These are phyloP conservation scores for Epinephelus coioides DNA, from an alignment of 2,797 vertebrate species.

Conservation along the genomic window DNA sequence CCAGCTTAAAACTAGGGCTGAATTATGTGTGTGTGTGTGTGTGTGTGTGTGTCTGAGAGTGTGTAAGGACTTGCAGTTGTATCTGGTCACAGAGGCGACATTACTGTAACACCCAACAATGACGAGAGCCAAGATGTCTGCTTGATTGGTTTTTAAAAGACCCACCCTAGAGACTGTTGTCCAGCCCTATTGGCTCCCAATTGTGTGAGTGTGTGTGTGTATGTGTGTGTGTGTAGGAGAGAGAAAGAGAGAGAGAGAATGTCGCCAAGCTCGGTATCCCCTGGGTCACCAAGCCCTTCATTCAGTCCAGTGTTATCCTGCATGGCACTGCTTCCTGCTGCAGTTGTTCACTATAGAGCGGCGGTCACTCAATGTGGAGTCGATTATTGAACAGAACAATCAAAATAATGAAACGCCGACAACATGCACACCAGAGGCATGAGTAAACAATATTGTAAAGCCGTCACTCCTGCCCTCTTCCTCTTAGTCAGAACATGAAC, in stretches of 20 bases:
- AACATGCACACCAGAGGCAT: slow-evolving; percentile 26
- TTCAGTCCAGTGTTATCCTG: slow-evolving; percentile 75
- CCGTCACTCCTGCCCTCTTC: slow-evolving; percentile 16
- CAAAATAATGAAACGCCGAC: slow-evolving; percentile 59
- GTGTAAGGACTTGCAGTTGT: slow-evolving; percentile 24
- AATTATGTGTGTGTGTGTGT: background rate
- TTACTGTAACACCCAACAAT: slow-evolving; percentile 76
- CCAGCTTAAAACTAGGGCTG: background rate
- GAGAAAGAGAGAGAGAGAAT: slow-evolving; percentile 32
- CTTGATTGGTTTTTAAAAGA: slow-evolving; percentile 79
- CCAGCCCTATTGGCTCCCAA: slow-evolving; percentile 62
- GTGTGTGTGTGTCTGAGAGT: slow-evolving; percentile 18
- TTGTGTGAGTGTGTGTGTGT: slow-evolving; percentile 51
- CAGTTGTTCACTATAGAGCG: slow-evolving; percentile 56
- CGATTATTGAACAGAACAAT: slow-evolving; percentile 72
- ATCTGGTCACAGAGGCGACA: slow-evolving; percentile 52
- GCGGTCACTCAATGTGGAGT: slow-evolving; percentile 46
- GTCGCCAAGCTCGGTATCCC: slow-evolving; percentile 56
- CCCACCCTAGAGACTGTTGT: slow-evolving; percentile 73
- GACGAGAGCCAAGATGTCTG: slow-evolving; percentile 82
- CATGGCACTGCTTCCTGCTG: slow-evolving; percentile 75
- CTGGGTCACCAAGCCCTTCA: slow-evolving; percentile 70
- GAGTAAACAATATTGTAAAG: slow-evolving; percentile 50
- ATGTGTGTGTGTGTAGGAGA: slow-evolving; percentile 42
- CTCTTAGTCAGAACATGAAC: slow-evolving; percentile 36